Evolutionary conservation across 2,113 vertebrate species (phyloP), one percentile per base, ranked within the genome.

Genomic region (Zapornia atra): DNA sequence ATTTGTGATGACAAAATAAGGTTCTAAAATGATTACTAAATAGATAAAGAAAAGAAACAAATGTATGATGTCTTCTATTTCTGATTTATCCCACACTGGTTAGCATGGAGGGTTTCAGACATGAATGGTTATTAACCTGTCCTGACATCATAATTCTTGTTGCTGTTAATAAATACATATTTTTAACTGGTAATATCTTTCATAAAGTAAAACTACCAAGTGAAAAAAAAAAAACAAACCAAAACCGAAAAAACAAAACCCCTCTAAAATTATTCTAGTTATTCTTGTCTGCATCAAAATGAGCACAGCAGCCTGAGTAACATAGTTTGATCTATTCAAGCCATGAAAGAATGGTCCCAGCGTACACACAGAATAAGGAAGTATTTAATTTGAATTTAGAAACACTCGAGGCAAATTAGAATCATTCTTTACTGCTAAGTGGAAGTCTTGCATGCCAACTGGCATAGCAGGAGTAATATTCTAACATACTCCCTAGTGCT

Each of bases 331-430:
- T 84, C 77, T 92, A 81, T 91, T 95, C 38, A 73, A 93, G n/a
- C 31, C 51, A 65, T 70, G 70, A 92, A 82, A 90, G 11, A 56
- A 89, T 66, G 22, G 34, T 84, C 82, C 50, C 65, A 64, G 48
- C 11, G 12, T 22, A 87, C n/a, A 40, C 29, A 57, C 6, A 87
- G 78, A 94, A 86, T 79, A 61, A 92, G 93, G 72, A 96, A 94
- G 66, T 70, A 82, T 91, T 97, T 95, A 90, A 94, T 95, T 42
- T 90, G 70, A 92, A 93, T 97, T 91, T 92, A 95, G 92, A 94
- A 96, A 92, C 77, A 92, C 88, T 89, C 40, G 82, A 94, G 82
- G 76, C 70, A 93, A 42, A 92, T 94, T 93, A 94, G 21, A 61
- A 86, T 19, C 18, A 66, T 77, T 93, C 57, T 83, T 87, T 90